Percentiles rank a stretch among this genome's conserved stretches.
phyloP scores from a whole-genome alignment of 2,888 invertebrate genomes.

The Dolichomitus sp. region DNA sequence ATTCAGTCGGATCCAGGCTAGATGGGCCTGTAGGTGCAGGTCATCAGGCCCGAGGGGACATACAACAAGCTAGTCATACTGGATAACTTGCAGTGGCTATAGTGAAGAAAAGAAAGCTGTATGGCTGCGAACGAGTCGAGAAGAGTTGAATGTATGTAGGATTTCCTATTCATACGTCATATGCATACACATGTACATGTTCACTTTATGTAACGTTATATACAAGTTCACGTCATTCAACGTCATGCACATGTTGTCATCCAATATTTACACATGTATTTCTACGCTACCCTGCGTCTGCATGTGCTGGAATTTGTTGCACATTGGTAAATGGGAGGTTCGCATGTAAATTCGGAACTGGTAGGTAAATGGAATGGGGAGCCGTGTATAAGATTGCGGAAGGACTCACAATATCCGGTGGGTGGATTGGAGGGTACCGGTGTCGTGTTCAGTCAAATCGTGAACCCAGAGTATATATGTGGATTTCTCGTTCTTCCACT shows the following conservation, averaged over 20 bases:
- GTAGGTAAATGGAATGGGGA: slow-evolving; percentile 38
- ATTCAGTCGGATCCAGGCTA: slow-evolving; percentile 27
- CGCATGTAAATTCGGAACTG: slow-evolving; percentile 14
- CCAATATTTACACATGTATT: background rate
- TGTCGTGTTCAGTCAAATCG: slow-evolving; percentile 48
- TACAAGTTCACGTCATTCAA: background rate
- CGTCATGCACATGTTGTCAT: background rate
- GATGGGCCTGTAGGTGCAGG: slow-evolving; percentile 15
- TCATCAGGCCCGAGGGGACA: background rate
- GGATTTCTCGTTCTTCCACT: background rate
- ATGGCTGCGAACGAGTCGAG: background rate
- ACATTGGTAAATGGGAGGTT: background rate
- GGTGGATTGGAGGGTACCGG: slow-evolving; percentile 74
- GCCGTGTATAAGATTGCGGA: slow-evolving; percentile 69
- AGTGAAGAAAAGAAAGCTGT: background rate
- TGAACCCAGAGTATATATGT: slow-evolving; percentile 31
- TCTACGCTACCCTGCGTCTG: slow-evolving; percentile 19
- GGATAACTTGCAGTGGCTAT: background rate
- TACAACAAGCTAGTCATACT: background rate
- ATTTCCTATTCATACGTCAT: background rate
- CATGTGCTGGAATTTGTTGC: background rate
- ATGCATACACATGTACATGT: background rate
- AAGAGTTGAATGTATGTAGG: background rate
- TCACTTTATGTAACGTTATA: background rate
- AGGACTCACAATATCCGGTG: slow-evolving; percentile 79